Percentiles rank a stretch among this genome's conserved stretches.
phyloP scores from a whole-genome alignment of 2,888 invertebrate genomes.

The Cryptosula pallasiana region DNA sequence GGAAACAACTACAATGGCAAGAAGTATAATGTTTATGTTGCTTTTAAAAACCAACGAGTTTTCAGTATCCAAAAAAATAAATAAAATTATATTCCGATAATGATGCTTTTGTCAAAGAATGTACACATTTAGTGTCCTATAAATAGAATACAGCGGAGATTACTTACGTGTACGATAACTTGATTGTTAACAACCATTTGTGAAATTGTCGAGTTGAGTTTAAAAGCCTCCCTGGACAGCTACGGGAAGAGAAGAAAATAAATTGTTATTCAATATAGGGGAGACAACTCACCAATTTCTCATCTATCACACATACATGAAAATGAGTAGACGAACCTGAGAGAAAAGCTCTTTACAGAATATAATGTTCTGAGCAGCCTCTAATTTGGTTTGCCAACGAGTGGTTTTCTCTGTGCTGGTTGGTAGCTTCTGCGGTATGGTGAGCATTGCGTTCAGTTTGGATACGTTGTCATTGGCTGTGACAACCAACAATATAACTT shows the following conservation, averaged over 20 bases:
- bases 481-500: too few relatives aligned
- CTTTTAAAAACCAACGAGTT: too few relatives aligned
- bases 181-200: conserved; percentile 96
- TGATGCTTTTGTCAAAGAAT: too few relatives aligned
- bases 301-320: too few relatives aligned
- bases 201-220: conserved; percentile 84
- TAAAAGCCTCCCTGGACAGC: conserved; percentile 88
- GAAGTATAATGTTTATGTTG: too few relatives aligned
- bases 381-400: conserved; percentile 93
- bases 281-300: too few relatives aligned
- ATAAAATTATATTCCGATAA: too few relatives aligned
- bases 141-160: too few relatives aligned
- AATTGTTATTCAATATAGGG: background rate
- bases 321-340: conserved; percentile 55
- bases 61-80: too few relatives aligned
- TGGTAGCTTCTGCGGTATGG: conserved; percentile 34
- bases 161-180: conserved; percentile 81
- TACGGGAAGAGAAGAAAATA: conserved; percentile 29
- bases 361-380: conserved; percentile 91
- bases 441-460: conserved; percentile 23
- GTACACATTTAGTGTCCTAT: too few relatives aligned
- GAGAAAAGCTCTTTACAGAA: conserved; percentile 95
- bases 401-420: conserved; percentile 50
- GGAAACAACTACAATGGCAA: conserved; percentile 67
- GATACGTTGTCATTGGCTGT: conserved; percentile 12